Evolutionary conservation across 1,140 invertebrate species (phyloP), one percentile per base, ranked within the genome.

Genomic region (Drosophila parabipectinata): DNA sequence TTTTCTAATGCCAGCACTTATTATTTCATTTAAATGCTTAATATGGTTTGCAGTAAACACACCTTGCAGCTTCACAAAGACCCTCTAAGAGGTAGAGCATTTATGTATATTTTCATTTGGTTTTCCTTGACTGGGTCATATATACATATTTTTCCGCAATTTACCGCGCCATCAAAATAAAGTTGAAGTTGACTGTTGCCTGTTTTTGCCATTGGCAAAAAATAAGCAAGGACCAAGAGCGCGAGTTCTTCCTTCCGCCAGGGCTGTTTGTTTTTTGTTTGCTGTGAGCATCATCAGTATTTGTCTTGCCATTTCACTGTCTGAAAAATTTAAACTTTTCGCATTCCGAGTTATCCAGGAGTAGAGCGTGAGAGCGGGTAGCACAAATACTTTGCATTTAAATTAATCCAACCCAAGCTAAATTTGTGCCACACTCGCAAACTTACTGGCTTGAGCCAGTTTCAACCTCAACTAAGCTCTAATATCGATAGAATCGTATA

Each of bases 81-180:
- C 18, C 4, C 15, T 21, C 7, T 0, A 24, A 9, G 6, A 9
- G 28, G 2, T 0, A 67, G 63, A 26, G 63, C 61, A 64, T 52
- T 52, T 51, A 30, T 52, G 44, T 51, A 30, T 12, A 52, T 37
- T 14, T 64, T 39, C 9, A 52, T 52, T 67, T 64, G 37, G 59
- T 18, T 44, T 32, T 34, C 63, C 58, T 41, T 63, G 63, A 32
- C 56, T 41, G 7, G 0, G 15, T 7, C n/a, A 52, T 73, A 73
- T 72, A 64, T 72, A 67, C 28, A 64, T 67, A 67, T 77, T 80
- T 79, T 81, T 81, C 73, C 67, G 61, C 78, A 81, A 80, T 81
- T 81, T 81, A 77, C 67, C 78, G 61, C 78, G 61, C 69, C 69
- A 82, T 82, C 74, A 83, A 78, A 82, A 79, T 79, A 81, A 83